phyloP scores from a whole-genome alignment of 37 sponge, comb jelly and placozoan species.

The Agelas oroides region DNA sequence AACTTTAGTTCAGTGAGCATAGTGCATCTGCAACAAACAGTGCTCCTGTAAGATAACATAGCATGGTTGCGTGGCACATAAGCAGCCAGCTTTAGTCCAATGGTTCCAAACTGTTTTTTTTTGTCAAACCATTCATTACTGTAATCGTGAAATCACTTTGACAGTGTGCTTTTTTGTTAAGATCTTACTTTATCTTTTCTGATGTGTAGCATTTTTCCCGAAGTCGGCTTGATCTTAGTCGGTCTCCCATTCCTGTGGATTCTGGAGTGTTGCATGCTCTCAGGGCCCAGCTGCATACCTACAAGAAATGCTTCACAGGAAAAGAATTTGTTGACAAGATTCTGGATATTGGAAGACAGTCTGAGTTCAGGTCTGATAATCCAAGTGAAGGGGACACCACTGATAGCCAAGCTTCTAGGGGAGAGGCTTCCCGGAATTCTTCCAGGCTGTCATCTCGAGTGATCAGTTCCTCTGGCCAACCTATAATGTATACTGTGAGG shows the following conservation, averaged over 20 bases:
- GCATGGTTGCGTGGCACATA: too few relatives aligned
- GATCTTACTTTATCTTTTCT: neutral
- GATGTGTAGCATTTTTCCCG: constrained; percentile 41
- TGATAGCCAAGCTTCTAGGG: neutral
- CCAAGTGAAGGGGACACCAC: neutral
- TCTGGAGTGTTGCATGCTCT: constrained; percentile 32
- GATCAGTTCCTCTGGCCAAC: constrained; percentile 10
- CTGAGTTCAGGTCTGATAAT: neutral
- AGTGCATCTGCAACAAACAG: too few relatives aligned
- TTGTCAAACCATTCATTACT: too few relatives aligned
- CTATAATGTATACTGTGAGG: constrained; percentile 13
- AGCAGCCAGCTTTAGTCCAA: too few relatives aligned
- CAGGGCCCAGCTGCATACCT: constrained; percentile 42
- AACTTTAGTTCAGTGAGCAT: too few relatives aligned
- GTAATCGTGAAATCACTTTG: too few relatives aligned
- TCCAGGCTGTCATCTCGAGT: neutral
- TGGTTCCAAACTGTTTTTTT: too few relatives aligned
- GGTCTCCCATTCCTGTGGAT: constrained; percentile 34
- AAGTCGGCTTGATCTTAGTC: constrained; percentile 31
- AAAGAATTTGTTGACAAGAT: constrained; percentile 62
- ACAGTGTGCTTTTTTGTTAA: neutral
- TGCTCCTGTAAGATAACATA: too few relatives aligned
- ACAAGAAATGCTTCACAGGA: constrained; percentile 76
- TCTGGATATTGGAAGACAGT: constrained; percentile 24
- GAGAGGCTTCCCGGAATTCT: neutral